These are phyloP conservation scores for Agrochola litura DNA, from an alignment of 2,888 invertebrate genomes.

Conservation along the genomic window DNA sequence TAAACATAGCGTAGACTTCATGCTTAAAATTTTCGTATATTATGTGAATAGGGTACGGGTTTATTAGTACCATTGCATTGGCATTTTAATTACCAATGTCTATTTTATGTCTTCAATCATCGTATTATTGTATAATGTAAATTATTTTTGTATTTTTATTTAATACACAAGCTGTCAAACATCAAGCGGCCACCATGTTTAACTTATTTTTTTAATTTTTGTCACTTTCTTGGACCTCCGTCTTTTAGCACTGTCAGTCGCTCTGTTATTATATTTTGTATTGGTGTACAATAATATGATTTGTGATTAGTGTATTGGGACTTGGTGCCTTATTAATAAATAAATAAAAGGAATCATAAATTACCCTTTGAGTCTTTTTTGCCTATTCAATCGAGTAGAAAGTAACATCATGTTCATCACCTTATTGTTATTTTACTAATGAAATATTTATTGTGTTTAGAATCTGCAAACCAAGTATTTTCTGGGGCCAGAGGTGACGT, in stretches of 20 bases:
- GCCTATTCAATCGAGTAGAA: neutral
- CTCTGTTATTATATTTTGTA: no score
- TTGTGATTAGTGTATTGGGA: no score
- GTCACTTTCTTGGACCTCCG: neutral
- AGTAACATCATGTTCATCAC: neutral
- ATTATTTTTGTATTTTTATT: conserved; percentile 23
- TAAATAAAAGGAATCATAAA: neutral
- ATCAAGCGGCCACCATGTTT: conserved; percentile 53
- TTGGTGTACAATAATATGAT: no score
- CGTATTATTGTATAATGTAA: neutral
- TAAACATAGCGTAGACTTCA: conserved; percentile 42
- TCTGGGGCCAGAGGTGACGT: neutral
- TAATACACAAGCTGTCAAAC: conserved; percentile 52
- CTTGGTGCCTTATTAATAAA: no score
- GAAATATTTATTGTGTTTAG: neutral
- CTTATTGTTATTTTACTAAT: neutral
- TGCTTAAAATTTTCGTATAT: neutral
- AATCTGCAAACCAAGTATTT: neutral
- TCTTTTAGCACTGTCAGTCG: conserved; percentile 35
- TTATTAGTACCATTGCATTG: conserved; percentile 2
- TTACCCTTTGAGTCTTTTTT: neutral
- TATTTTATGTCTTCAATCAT: neutral
- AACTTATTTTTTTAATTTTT: conserved; percentile 13
- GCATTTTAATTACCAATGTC: neutral
- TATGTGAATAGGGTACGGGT: conserved; percentile 1